Evolutionary conservation across 2,888 invertebrate species (phyloP).

Genomic region (Heliconius ethilla): DNA sequence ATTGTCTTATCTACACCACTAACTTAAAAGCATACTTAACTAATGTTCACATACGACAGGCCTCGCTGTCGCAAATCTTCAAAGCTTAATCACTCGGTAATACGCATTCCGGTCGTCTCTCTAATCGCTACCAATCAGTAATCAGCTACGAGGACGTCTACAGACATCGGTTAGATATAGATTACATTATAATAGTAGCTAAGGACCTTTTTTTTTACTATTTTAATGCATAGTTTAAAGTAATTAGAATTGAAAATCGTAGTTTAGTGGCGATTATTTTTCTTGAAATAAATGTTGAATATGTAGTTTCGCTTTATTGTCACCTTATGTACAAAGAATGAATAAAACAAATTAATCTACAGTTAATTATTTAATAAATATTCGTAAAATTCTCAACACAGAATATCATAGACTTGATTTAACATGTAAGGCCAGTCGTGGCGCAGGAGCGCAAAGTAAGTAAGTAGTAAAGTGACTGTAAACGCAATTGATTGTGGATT

Average conservation of each 20-base stretch:
- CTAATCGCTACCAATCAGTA: constrained; percentile 32
- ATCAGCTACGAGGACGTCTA: constrained; percentile 22
- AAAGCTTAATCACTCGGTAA: constrained; percentile 30
- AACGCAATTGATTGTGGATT: no score
- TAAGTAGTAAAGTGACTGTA: no score
- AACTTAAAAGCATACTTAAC: constrained; percentile 1
- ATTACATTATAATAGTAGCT: background rate
- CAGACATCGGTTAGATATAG: constrained; percentile 10
- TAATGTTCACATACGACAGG: constrained; percentile 15
- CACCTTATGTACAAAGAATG: no score
- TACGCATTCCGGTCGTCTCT: constrained; percentile 33
- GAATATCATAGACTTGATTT: no score
- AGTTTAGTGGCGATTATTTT: background rate
- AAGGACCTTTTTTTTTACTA: background rate
- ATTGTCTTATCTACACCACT: constrained; percentile 2
- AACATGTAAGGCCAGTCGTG: no score
- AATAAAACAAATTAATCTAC: no score
- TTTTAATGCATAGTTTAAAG: background rate
- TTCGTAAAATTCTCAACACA: no score
- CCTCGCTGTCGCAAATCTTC: constrained; percentile 28
- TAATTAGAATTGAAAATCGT: background rate
- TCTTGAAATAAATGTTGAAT: background rate
- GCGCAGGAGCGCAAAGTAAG: no score
- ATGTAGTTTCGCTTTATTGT: no score
- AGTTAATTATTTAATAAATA: no score